phyloP scores from a whole-genome alignment of 2,113 vertebrate genomes.

The Nycticryphes semicollaris region DNA sequence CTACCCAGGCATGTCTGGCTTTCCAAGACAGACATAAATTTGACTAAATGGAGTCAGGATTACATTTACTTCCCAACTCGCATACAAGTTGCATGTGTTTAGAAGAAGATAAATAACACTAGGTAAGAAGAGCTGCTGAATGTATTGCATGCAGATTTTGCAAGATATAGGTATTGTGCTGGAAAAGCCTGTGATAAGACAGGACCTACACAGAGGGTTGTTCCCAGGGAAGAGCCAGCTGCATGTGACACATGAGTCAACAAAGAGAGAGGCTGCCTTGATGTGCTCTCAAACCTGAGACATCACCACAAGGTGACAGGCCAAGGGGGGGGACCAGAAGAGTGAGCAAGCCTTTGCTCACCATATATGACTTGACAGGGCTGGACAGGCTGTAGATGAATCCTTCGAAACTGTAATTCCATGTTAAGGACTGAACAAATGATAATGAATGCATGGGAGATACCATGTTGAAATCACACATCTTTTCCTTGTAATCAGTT shows the following conservation, averaged over 20 bases:
- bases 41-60: neutral
- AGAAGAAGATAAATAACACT: neutral
- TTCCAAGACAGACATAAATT: neutral
- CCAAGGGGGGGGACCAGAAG: neutral
- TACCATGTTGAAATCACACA: fast-evolving
- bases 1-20: neutral
- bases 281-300: neutral
- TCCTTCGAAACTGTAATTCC: neutral
- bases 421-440: neutral
- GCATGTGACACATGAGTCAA: neutral
- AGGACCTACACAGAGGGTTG: neutral
- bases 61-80: neutral
- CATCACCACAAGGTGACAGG: neutral
- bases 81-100: neutral
- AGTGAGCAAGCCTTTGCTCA: neutral
- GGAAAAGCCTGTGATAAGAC: neutral
- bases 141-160: slow-evolving; percentile 7
- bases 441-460: neutral
- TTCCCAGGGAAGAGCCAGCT: neutral
- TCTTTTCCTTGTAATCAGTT: neutral
- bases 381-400: neutral
- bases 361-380: neutral
- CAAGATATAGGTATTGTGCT: neutral
- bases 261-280: neutral
- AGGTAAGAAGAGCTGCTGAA: neutral